phyloP scores from a whole-genome alignment of 2,797 vertebrate species.

The Percopsis omiscomaycus region DNA sequence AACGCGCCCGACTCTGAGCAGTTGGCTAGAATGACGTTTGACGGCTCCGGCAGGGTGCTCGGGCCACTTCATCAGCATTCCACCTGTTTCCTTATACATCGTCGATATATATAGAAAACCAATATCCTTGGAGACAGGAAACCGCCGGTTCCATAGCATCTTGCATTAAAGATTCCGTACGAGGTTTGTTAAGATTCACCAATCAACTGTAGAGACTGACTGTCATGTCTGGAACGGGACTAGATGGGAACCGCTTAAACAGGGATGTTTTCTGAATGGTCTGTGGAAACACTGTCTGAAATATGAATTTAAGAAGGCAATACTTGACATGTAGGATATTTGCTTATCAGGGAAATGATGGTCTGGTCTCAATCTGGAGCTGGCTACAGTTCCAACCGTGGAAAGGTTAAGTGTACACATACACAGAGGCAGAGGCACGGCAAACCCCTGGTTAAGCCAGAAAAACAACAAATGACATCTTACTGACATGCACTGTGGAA shows the following conservation, averaged over 20 bases:
- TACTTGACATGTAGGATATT: not conserved
- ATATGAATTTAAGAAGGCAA: not conserved
- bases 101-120: slow-evolving; percentile 7
- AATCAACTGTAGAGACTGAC: not conserved
- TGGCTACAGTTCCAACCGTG: slow-evolving; percentile 18
- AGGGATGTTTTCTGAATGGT: not conserved
- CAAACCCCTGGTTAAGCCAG: slow-evolving; percentile 33
- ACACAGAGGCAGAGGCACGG: slow-evolving; percentile 22
- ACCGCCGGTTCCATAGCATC: slow-evolving; percentile 11
- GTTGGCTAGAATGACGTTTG: slow-evolving; percentile 24
- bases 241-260: not conserved
- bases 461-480: slow-evolving; percentile 52
- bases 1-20: slow-evolving; percentile 37
- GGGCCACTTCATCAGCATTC: slow-evolving; percentile 20
- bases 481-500: slow-evolving; percentile 33
- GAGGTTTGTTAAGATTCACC: not conserved
- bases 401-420: slow-evolving; percentile 34
- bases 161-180: slow-evolving; percentile 17
- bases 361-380: slow-evolving; percentile 32
- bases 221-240: slow-evolving; percentile 16
- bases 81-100: slow-evolving; percentile 10
- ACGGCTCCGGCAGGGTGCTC: slow-evolving; percentile 32
- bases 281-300: not conserved
- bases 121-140: slow-evolving; percentile 18
- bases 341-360: slow-evolving; percentile 48